Evolutionary conservation across 2,797 vertebrate genomes (phyloP).

Genomic region (Psittacula derbiana): DNA sequence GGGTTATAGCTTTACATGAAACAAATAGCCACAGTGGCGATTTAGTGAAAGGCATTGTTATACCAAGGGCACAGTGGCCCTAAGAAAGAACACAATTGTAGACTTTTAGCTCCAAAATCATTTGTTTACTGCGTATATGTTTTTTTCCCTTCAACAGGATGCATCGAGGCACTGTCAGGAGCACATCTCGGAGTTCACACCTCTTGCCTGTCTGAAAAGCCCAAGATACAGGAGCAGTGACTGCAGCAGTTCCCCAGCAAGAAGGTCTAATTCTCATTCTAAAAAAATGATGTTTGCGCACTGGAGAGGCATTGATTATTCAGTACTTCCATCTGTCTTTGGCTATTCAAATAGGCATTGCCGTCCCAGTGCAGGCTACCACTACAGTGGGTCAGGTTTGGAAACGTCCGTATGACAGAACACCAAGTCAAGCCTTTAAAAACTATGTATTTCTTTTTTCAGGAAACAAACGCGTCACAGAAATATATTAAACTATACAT

Average conservation of each 20-base stretch:
- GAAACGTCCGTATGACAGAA: slow-evolving; percentile 85
- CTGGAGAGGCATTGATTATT: slow-evolving; percentile 82
- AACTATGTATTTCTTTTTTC: slow-evolving; percentile 59
- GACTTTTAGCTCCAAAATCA: background rate
- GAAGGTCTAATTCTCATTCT: slow-evolving; percentile 81
- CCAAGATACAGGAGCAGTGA: slow-evolving; percentile 72
- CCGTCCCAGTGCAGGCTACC: slow-evolving; percentile 63
- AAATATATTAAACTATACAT: slow-evolving; percentile 28
- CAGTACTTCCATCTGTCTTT: slow-evolving; percentile 82
- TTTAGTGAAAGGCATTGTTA: background rate
- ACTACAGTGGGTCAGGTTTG: slow-evolving; percentile 76
- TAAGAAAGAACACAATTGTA: background rate
- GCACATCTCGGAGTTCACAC: slow-evolving; percentile 85
- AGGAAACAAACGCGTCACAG: slow-evolving; percentile 60
- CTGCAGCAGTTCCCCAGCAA: slow-evolving; percentile 75
- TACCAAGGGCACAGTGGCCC: background rate
- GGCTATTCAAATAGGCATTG: slow-evolving; percentile 73
- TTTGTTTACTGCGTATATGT: background rate
- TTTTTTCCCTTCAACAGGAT: slow-evolving; percentile 74
- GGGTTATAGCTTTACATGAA: background rate
- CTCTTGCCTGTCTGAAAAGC: slow-evolving; percentile 82
- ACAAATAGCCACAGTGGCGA: background rate
- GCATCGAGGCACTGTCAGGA: slow-evolving; percentile 78
- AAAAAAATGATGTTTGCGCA: slow-evolving; percentile 85
- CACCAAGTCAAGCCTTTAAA: slow-evolving; percentile 77